Conservation (phyloP, 1,140 invertebrate genomes). For the Zaprionus davidi region DNA sequence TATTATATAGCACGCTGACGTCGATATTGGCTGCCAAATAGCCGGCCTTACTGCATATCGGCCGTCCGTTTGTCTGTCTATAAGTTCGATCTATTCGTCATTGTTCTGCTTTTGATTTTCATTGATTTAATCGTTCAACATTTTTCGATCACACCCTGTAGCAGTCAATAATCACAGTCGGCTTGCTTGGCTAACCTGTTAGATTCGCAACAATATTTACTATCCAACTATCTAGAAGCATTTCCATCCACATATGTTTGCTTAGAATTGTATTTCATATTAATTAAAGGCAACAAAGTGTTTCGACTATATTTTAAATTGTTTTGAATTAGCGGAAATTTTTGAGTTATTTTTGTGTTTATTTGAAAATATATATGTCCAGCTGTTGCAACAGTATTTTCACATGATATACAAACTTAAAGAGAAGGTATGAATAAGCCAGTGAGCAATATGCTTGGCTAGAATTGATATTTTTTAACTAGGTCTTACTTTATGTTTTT, state of each 20-base stretch:
- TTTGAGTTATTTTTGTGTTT: no score
- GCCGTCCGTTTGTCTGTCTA: conserved; percentile 12
- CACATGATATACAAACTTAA: no score
- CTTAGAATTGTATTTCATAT: not conserved
- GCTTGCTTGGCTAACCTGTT: not conserved
- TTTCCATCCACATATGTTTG: not conserved
- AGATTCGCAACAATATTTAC: not conserved
- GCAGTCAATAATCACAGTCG: not conserved
- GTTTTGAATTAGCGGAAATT: not conserved
- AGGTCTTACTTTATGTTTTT: no score
- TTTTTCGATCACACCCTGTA: not conserved
- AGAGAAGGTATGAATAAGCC: no score
- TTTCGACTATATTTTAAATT: not conserved
- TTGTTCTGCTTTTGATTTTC: conserved; percentile 53
- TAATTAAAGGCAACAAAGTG: not conserved
- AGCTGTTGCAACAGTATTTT: no score
- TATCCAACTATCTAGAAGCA: not conserved
- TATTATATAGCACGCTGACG: conserved; percentile 26
- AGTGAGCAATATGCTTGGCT: no score
- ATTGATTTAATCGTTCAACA: conserved; percentile 6
- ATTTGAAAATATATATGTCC: no score
- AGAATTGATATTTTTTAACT: no score
- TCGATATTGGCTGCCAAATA: conserved; percentile 44
- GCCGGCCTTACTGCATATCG: conserved; percentile 36
- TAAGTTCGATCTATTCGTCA: conserved; percentile 70